Conservation (phyloP, 1,140 invertebrate species). For the Achatina immaculata region DNA sequence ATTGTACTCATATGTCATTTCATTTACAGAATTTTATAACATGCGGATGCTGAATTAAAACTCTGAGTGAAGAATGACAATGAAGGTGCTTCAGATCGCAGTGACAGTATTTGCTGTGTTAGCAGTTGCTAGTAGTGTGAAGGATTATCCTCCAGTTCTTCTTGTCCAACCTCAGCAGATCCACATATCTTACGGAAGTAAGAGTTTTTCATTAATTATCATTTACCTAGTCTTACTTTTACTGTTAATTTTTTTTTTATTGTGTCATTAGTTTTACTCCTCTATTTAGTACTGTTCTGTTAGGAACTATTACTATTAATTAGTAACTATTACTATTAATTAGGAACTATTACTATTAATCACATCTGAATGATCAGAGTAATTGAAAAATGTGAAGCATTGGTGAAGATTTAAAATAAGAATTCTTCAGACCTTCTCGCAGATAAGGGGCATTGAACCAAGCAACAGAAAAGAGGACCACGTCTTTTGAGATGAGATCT, state of each 20-base stretch:
- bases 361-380: neutral
- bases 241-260: neutral
- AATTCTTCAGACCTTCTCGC: no score
- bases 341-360: neutral
- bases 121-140: neutral
- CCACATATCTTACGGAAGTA: conserved; percentile 42
- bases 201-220: conserved; percentile 1
- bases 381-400: neutral
- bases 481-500: no score
- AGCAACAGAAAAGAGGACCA: no score
- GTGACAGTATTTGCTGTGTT: neutral
- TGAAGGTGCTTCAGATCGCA: neutral
- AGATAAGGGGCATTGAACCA: no score
- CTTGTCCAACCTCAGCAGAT: conserved; percentile 40
- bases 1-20: no score
- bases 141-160: conserved; percentile 9
- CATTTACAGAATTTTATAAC: no score
- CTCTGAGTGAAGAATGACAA: neutral
- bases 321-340: neutral
- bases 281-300: neutral
- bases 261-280: neutral
- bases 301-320: neutral
- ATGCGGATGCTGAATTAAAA: no score
- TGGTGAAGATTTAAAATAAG: no score
- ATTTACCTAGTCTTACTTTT: neutral